Conservation (phyloP, 92 coral and sea anemone genomes). For the Zoanthus sansibaricus region DNA sequence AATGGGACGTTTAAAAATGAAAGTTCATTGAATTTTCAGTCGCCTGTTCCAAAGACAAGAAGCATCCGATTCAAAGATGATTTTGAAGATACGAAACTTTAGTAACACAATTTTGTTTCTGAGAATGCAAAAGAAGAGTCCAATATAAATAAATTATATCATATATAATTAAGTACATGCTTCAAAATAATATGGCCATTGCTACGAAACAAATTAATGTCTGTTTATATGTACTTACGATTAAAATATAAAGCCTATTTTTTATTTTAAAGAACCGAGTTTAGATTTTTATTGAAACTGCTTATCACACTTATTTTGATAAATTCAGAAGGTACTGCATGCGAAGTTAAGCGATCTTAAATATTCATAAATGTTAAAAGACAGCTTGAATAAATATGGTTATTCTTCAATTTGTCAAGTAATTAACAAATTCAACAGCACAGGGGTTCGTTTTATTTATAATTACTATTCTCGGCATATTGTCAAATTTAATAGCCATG, state of each 20-base stretch:
- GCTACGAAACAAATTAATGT: background rate
- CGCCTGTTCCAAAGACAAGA: background rate
- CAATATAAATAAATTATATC: background rate
- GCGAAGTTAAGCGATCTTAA: background rate
- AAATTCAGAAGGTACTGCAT: background rate
- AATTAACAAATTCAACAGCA: background rate
- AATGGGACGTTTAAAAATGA: background rate
- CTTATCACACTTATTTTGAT: no score
- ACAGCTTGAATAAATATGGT: background rate
- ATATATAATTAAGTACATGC: background rate
- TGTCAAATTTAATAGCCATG: background rate
- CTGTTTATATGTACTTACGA: background rate
- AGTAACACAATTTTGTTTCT: background rate
- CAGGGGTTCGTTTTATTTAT: background rate
- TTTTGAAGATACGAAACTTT: conserved; percentile 3
- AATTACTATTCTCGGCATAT: background rate
- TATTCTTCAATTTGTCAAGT: background rate
- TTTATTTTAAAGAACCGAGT: no score
- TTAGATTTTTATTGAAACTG: no score
- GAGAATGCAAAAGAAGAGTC: background rate
- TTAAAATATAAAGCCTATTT: background rate
- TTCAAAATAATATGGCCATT: background rate
- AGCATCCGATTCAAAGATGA: conserved; percentile 27
- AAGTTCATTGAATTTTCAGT: background rate
- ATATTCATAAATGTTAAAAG: background rate